phyloP scores from a whole-genome alignment of 1,140 invertebrate genomes.

The Copidosoma floridanum region DNA sequence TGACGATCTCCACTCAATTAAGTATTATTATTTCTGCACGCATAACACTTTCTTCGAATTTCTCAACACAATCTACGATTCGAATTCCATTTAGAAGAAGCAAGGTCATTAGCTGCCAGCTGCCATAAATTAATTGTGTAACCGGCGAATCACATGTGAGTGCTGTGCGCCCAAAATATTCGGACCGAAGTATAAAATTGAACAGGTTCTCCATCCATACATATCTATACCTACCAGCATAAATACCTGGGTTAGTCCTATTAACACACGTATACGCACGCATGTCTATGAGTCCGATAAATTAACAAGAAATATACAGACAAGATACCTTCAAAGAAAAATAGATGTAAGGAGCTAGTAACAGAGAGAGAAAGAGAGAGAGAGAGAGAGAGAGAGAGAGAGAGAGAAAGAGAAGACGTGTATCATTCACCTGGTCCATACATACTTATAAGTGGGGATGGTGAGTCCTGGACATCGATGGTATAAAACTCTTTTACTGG shows the following conservation, averaged over 20 bases:
- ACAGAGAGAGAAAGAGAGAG: neutral
- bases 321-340: too few relatives aligned
- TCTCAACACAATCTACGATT: constrained; percentile 21
- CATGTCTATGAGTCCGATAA: constrained; percentile 5
- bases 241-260: too few relatives aligned
- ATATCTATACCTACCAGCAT: too few relatives aligned
- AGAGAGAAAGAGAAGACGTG: neutral
- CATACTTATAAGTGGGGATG: too few relatives aligned
- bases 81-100: constrained; percentile 19
- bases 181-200: constrained; percentile 19
- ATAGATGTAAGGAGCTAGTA: neutral
- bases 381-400: constrained; percentile 1
- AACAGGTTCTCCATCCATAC: constrained; percentile 14
- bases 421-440: too few relatives aligned
- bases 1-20: too few relatives aligned
- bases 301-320: constrained; percentile 26
- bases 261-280: neutral
- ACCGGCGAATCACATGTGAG: constrained; percentile 1
- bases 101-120: constrained; percentile 13
- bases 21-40: constrained; percentile 13
- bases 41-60: constrained; percentile 26
- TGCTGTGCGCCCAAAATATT: constrained; percentile 11
- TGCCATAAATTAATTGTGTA: constrained; percentile 15
- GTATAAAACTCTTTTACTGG: too few relatives aligned
- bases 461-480: too few relatives aligned